phyloP scores from a whole-genome alignment of 1,140 invertebrate species.

The Drosophila willistoni region DNA sequence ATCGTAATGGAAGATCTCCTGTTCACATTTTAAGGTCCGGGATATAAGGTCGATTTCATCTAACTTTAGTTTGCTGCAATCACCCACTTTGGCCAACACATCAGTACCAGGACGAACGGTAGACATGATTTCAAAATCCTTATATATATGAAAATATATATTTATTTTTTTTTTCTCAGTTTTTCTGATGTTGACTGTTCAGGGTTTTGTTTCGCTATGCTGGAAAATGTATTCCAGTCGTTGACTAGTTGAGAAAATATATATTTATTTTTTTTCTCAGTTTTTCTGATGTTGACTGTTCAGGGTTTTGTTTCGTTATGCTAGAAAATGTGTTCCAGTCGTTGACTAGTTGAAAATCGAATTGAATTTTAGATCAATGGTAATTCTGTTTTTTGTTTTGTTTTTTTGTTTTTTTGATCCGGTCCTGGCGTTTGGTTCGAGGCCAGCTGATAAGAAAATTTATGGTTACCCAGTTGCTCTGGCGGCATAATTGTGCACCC shows the following conservation, averaged over 20 bases:
- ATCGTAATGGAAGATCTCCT: conserved; percentile 47
- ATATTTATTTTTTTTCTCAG: background rate
- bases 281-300: background rate
- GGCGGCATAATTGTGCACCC: conserved; percentile 80
- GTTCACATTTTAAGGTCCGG: conserved; percentile 30
- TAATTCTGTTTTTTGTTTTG: too few relatives aligned
- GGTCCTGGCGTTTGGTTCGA: conserved; percentile 48
- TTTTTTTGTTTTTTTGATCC: background rate
- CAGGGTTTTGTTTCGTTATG: too few relatives aligned
- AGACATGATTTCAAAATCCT: background rate
- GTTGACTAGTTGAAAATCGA: background rate
- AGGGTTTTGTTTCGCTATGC: too few relatives aligned
- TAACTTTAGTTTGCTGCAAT: conserved; percentile 33
- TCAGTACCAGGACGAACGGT: conserved; percentile 2
- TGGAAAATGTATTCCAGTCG: background rate
- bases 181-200: background rate
- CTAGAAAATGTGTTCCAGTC: background rate
- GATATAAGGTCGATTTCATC: conserved; percentile 50
- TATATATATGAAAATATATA: conserved; percentile 1
- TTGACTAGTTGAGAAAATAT: background rate
- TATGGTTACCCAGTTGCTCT: conserved; percentile 68
- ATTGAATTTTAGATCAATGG: background rate
- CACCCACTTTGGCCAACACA: conserved; percentile 19
- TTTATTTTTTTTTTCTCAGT: background rate
- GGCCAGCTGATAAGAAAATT: conserved; percentile 73